Conservation (phyloP, 2,797 vertebrate species). For the Eleutherodactylus coqui region DNA sequence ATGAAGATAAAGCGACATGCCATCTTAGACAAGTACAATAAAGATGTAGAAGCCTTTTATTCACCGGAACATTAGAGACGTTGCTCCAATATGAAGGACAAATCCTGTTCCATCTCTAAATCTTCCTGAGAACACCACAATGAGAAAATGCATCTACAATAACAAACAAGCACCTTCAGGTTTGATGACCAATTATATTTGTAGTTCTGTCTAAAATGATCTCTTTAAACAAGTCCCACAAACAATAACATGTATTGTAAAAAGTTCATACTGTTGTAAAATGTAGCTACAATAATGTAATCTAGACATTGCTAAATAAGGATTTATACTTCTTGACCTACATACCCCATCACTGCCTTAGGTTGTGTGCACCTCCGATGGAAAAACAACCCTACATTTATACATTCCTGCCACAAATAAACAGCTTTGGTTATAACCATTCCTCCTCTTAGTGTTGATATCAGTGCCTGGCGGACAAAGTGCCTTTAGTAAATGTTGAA, state of each 20-base stretch:
- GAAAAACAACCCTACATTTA: too few relatives aligned
- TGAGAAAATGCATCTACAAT: background rate
- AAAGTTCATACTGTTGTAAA: background rate
- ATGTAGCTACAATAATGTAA: background rate
- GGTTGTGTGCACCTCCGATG: background rate
- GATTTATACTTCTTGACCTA: background rate
- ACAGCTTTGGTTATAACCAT: background rate
- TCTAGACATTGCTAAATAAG: background rate
- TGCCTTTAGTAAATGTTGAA: too few relatives aligned
- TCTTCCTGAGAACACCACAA: background rate
- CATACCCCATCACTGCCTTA: background rate
- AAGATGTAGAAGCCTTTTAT: slow-evolving; percentile 81
- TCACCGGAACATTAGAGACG: slow-evolving; percentile 67
- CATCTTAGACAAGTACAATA: slow-evolving; percentile 81
- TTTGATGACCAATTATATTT: background rate
- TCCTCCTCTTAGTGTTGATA: background rate
- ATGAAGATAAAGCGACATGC: slow-evolving; percentile 84
- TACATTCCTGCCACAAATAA: background rate
- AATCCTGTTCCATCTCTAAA: background rate
- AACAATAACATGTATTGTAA: background rate
- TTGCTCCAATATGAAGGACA: background rate
- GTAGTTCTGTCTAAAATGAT: background rate
- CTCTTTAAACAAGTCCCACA: background rate
- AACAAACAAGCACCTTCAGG: background rate
- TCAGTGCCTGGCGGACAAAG: background rate